Conservation (phyloP, 2,888 invertebrate species). For the Phytoseiulus persimilis region DNA sequence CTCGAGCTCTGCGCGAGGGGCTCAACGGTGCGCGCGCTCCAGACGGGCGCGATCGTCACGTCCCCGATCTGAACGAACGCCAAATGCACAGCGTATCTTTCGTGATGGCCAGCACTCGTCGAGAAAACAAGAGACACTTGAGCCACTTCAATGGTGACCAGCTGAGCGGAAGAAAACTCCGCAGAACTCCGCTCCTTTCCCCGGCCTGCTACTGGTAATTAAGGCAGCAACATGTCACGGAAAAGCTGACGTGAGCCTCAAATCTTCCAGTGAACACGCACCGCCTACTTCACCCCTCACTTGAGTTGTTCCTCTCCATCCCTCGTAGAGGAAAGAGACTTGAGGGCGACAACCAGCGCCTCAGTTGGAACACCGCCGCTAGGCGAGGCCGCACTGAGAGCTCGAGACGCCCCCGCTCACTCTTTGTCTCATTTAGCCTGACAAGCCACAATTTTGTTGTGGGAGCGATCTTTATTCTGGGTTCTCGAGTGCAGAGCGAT, state of each 20-base stretch:
- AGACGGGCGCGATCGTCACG: background rate
- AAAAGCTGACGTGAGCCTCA: slow-evolving; percentile 36
- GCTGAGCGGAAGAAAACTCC: background rate
- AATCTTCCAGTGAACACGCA: slow-evolving; percentile 13
- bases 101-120: background rate
- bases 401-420: background rate
- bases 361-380: background rate
- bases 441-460: no score
- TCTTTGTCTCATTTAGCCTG: background rate
- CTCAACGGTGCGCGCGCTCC: background rate
- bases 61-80: background rate
- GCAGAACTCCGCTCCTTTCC: background rate
- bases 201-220: background rate
- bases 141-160: background rate
- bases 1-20: background rate
- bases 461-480: no score
- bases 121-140: background rate
- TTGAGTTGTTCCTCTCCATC: background rate
- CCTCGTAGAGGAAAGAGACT: background rate
- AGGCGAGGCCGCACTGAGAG: no score
- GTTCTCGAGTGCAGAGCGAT: no score
- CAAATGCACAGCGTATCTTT: background rate
- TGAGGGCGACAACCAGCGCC: background rate
- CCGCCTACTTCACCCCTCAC: background rate
- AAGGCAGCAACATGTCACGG: slow-evolving; percentile 36